Conservation (phyloP, 2,888 invertebrate species). For the Eumacrocentrus americanus region DNA sequence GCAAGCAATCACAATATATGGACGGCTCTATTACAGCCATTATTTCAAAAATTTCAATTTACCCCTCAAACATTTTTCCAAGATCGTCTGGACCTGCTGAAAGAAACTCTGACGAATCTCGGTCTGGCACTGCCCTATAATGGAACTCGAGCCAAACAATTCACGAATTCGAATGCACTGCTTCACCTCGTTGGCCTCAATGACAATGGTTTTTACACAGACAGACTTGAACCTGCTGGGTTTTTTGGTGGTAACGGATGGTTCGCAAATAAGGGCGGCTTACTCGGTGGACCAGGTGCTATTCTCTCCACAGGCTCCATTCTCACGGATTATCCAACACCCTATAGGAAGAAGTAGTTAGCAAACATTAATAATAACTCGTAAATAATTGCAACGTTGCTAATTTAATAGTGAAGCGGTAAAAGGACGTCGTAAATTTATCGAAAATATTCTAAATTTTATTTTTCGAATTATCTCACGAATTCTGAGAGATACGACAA, state of each 20-base stretch:
- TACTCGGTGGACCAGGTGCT: constrained; percentile 53
- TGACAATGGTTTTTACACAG: constrained; percentile 48
- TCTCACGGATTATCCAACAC: constrained; percentile 51
- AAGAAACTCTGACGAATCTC: constrained; percentile 38
- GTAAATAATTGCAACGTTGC: background rate
- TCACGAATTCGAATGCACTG: constrained; percentile 35
- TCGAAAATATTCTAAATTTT: too few relatives aligned
- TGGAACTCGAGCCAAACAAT: constrained; percentile 38
- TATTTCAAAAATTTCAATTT: constrained; percentile 46
- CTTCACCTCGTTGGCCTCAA: constrained; percentile 41
- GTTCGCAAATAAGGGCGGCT: constrained; percentile 54
- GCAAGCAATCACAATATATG: background rate
- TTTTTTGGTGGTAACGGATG: constrained; percentile 53
- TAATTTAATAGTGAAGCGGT: too few relatives aligned
- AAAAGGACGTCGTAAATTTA: too few relatives aligned
- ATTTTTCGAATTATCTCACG: too few relatives aligned
- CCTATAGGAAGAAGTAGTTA: constrained; percentile 45
- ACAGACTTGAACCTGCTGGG: constrained; percentile 48
- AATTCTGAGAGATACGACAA: too few relatives aligned
- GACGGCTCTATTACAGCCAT: constrained; percentile 36
- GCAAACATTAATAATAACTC: background rate
- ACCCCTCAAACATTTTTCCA: constrained; percentile 45
- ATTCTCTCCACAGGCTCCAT: constrained; percentile 52
- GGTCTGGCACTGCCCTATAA: constrained; percentile 29
- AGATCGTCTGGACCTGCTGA: constrained; percentile 41